Evolutionary conservation across 2,888 invertebrate genomes (phyloP).

Genomic region (Heliconius cydno): DNA sequence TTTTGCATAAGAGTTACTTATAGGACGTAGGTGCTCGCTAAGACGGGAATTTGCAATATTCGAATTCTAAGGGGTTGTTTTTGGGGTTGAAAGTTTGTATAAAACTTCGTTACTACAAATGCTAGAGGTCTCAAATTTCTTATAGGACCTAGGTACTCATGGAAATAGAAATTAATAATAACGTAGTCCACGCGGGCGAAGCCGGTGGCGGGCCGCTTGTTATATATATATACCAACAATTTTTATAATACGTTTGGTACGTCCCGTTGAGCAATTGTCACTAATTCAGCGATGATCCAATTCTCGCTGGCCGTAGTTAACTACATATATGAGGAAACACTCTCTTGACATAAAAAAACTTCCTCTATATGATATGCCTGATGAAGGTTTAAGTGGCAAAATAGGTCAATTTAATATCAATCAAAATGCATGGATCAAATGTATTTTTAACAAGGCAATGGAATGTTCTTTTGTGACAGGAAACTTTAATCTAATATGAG

Average conservation of each 20-base stretch:
- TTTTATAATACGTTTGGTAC: background rate
- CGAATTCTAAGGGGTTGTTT: no score
- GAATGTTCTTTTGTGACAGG: conserved; percentile 20
- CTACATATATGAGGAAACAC: conserved; percentile 39
- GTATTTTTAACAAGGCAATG: conserved; percentile 30
- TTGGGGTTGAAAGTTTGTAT: no score
- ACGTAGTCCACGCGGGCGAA: no score
- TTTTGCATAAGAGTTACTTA: no score
- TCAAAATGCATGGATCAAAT: conserved; percentile 21
- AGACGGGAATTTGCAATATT: no score
- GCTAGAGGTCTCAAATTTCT: no score
- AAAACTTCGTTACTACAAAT: no score
- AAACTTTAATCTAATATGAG: background rate
- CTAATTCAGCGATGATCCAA: conserved; percentile 41
- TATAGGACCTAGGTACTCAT: no score
- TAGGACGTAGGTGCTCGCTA: no score
- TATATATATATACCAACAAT: no score
- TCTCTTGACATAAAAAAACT: conserved; percentile 39
- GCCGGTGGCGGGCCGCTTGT: no score
- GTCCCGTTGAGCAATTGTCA: conserved; percentile 37
- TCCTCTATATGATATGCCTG: conserved; percentile 28
- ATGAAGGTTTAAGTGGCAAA: conserved; percentile 27
- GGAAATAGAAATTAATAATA: no score
- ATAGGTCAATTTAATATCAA: conserved; percentile 35
- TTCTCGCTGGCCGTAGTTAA: conserved; percentile 43